Evolutionary conservation across 2,888 invertebrate genomes (phyloP), one percentile per base, ranked within the genome.

Genomic region (Acleris literana): DNA sequence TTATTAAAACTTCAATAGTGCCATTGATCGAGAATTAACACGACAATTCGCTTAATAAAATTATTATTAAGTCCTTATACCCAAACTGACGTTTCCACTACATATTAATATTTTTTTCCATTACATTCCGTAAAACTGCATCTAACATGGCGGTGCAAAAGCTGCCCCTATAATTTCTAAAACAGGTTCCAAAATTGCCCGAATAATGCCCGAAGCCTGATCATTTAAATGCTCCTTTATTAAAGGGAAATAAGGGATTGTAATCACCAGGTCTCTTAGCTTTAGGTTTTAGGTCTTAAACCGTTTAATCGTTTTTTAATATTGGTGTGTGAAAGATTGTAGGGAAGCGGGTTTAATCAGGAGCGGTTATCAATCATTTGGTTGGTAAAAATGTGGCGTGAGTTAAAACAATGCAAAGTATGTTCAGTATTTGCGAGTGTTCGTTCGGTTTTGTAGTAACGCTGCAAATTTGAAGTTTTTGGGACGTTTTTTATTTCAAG

Each of bases 171-270:
- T 92, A 92, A 92, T 92, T 92, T 92, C 90, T 91, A 91, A 65
- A 92, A 91, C 92, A 81, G 88, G 92, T 91, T 91, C 83, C 83
- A 76, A 92, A 92, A 92, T 90, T 91, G 90, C 89, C 90, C 83
- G 83, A 81, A 84, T 81, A 80, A 80, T 74, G 88, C 91, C 85
- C 72, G 80, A 77, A 87, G 90, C 82, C 81, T 74, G 74, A 79
- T 78, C 75, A 80, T 88, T 87, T 85, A 89, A 90, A 87, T 86
- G 84, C 78, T 81, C 83, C 79, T 84, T 86, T 85, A 88, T 87
- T 85, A 83, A 85, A 86, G 85, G 84, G 79, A 90, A 88, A 88
- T 88, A 85, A 88, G 88, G 85, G 86, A 86, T 87, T 88, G 86
- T 88, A 90, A 90, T 85, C 79, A 87, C 83, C 85, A 88, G 76